A percentile compares a stretch with the other conserved stretches of the same genome.
These are phyloP conservation scores for Poeciliopsis infans DNA, from an alignment of 2,797 vertebrate species.

Conservation along the genomic window DNA sequence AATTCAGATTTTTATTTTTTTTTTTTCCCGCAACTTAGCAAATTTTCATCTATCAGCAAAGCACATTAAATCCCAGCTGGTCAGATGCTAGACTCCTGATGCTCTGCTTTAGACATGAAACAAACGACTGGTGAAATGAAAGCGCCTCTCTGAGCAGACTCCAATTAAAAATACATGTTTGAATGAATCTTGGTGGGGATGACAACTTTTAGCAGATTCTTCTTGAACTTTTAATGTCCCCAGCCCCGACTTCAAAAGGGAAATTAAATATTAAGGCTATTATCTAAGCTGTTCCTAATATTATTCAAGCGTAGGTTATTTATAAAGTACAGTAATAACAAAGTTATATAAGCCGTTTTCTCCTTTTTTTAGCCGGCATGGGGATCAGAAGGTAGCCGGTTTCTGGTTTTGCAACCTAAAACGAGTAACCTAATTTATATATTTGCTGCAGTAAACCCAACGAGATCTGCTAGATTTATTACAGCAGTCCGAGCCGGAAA, in stretches of 20 bases:
- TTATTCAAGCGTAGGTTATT: conserved; percentile 71
- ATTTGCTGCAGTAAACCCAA: conserved; percentile 64
- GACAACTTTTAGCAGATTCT: conserved; percentile 74
- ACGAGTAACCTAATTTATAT: conserved; percentile 56
- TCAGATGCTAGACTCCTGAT: conserved; percentile 63
- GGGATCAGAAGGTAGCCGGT: conserved; percentile 48
- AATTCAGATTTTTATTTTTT: conserved; percentile 59
- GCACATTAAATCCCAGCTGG: conserved; percentile 79
- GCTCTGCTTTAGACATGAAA: conserved; percentile 73
- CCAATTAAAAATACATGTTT: conserved; percentile 77
- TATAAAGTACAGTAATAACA: conserved; percentile 64
- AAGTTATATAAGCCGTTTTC: conserved; percentile 58
- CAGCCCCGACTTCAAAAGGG: conserved; percentile 67
- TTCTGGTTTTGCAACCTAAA: conserved; percentile 60
- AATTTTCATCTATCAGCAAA: conserved; percentile 72
- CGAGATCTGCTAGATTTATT: conserved; percentile 62
- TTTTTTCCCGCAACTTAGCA: conserved; percentile 67
- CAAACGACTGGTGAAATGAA: conserved; percentile 69
- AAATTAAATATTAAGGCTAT: conserved; percentile 78
- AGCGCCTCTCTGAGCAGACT: conserved; percentile 59
- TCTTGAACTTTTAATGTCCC: conserved; percentile 74
- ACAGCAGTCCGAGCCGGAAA: conserved; percentile 57
- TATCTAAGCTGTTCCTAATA: conserved; percentile 73
- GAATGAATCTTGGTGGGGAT: conserved; percentile 70
- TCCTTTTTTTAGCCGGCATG: conserved; percentile 37